phyloP scores from a whole-genome alignment of 2,113 vertebrate species.

The western clawed frog (Xenopus tropicalis) region DNA sequence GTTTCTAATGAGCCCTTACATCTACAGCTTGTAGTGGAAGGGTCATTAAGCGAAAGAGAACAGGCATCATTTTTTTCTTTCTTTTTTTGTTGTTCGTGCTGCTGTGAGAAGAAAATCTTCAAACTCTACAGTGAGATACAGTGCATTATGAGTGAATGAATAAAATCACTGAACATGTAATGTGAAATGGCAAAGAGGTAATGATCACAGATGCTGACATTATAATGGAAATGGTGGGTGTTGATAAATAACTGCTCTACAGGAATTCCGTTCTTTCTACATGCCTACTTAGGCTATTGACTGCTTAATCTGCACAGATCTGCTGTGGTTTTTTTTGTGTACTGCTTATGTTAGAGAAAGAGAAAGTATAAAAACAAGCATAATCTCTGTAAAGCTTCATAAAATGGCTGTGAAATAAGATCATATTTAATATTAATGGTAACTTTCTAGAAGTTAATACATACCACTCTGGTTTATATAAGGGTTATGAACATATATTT shows the following conservation, averaged over 20 bases:
- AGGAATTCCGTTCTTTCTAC: not conserved
- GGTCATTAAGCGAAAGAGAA: constrained; percentile 28
- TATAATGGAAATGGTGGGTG: not conserved
- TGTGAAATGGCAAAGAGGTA: rapidly evolving
- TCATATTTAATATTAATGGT: not conserved
- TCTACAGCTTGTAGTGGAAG: constrained; percentile 12
- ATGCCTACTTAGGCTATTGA: not conserved
- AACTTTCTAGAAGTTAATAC: no score
- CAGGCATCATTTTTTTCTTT: not conserved
- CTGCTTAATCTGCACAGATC: constrained; percentile 31
- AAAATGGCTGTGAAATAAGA: not conserved
- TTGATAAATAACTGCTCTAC: not conserved
- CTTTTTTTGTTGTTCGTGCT: not conserved
- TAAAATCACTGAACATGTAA: not conserved
- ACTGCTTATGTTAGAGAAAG: not conserved
- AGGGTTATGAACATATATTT: no score
- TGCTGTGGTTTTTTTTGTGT: not conserved
- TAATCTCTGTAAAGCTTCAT: not conserved
- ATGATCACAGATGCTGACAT: not conserved
- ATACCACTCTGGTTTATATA: no score
- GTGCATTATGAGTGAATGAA: constrained; percentile 15
- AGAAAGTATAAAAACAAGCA: not conserved
- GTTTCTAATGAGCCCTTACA: constrained; percentile 32
- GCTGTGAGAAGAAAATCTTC: constrained; percentile 2
- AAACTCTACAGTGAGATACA: constrained; percentile 12